Percentiles rank a stretch among this genome's conserved stretches.
Conservation (phyloP, 2,113 vertebrate genomes). For the Calonectris borealis region DNA sequence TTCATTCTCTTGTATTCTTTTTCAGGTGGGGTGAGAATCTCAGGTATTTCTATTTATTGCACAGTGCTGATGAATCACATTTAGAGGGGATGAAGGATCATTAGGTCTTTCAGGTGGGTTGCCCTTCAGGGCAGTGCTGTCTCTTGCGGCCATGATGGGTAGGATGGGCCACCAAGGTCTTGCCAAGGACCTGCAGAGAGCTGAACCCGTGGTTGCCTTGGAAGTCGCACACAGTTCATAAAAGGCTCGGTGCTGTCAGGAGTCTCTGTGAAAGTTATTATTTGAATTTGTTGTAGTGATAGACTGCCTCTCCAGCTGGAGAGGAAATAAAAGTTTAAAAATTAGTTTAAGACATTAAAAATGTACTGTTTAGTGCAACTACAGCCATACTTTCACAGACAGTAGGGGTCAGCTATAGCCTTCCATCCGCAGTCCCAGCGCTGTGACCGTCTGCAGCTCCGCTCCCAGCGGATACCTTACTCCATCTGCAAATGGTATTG, state of each 20-base stretch:
- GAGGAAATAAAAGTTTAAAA: neutral
- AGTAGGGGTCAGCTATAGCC: neutral
- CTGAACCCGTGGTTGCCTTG: neutral
- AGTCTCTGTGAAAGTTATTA: neutral
- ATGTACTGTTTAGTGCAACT: neutral
- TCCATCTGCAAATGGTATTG: neutral
- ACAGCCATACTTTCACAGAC: neutral
- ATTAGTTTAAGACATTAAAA: neutral
- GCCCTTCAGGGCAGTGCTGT: neutral
- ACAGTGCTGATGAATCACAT: neutral
- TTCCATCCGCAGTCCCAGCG: fast-evolving
- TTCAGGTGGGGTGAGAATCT: neutral
- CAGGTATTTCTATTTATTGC: neutral
- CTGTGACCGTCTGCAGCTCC: fast-evolving
- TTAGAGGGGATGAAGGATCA: neutral
- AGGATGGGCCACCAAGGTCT: neutral
- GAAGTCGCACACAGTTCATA: neutral
- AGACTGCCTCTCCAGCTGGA: neutral
- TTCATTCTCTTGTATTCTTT: neutral
- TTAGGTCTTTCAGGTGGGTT: neutral
- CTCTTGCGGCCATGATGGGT: neutral
- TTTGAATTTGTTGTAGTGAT: neutral
- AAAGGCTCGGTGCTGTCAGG: fast-evolving
- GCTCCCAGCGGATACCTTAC: neutral
- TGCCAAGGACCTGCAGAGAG: neutral